Conservation (phyloP, 2,113 vertebrate species). For the Melanotaenia duboulayi region DNA sequence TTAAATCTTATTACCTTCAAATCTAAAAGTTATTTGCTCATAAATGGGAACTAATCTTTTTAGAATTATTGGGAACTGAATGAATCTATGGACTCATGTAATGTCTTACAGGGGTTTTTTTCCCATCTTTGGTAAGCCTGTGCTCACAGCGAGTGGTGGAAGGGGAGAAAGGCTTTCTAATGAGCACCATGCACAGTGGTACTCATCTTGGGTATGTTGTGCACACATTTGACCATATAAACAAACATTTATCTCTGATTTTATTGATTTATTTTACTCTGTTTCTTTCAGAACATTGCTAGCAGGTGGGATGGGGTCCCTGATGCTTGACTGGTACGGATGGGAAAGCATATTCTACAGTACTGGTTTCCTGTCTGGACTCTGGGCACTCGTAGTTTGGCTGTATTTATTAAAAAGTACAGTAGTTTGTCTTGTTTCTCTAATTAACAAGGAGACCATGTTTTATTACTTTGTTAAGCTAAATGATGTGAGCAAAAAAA, state of each 20-base stretch:
- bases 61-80: not conserved
- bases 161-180: conserved; percentile 85
- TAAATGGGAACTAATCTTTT: not conserved
- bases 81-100: not conserved
- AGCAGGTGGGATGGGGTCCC: conserved; percentile 86
- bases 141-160: conserved; percentile 87
- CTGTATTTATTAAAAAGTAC: conserved; percentile 83
- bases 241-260: not conserved
- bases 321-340: conserved; percentile 85
- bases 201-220: conserved; percentile 87
- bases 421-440: not conserved
- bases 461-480: not conserved
- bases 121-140: conserved; percentile 79
- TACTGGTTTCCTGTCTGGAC: conserved; percentile 82
- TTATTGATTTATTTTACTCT: not conserved
- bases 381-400: conserved; percentile 88
- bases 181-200: conserved; percentile 86
- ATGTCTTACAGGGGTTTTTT: conserved; percentile 76
- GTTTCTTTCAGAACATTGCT: conserved; percentile 83
- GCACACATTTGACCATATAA: not conserved
- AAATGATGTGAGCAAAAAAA: not conserved
- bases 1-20: too few species aligned
- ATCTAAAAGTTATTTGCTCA: too few species aligned
- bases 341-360: conserved; percentile 92
- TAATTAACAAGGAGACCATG: not conserved